Evolutionary conservation across 2,888 invertebrate genomes (phyloP), one percentile per base, ranked within the genome.

Genomic region (Cerceris rybyensis): DNA sequence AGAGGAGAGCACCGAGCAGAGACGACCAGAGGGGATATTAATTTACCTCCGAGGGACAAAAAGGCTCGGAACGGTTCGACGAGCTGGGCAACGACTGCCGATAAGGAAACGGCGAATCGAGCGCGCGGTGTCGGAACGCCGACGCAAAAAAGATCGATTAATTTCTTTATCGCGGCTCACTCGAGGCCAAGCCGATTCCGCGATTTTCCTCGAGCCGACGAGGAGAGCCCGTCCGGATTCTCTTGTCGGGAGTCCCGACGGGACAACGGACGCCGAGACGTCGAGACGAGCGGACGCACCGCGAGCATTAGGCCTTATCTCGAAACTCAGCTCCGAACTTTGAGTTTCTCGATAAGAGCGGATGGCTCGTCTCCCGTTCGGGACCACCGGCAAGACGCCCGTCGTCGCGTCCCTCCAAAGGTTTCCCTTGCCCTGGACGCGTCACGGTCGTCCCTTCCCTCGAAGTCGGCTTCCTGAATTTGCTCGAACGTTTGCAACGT

Each of bases 291-390:
- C 17, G 17, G 41, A 28, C 28, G 28, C 11, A 16, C 52, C 70
- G 50, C 28, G 54, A 67, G 49, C 80, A 78, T 80, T 80, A 80
- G 65, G 49, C 54, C 52, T 78, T 79, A 79, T 79, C 79, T 78
- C 66, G 77, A 68, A 57, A 76, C 78, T 68, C 78, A 73, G 70
- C 66, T 41, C 63, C 9, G 46, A 60, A 58, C 79, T 66, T 59
- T 0, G 73, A 78, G 63, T 63, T 63, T 79, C 14, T 60, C 63
- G 79, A 79, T 77, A 79, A 79, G 58, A 9, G 55, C 14, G 13
- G 28, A 6, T 52, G 39, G 16, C 49, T 50, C 49, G 49, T 58
- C 71, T 41, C 42, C 13, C 57, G 28, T 61, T 41, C 64, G 67
- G 13, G 6, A 6, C 55, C 59, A 43, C 68, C 67, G 58, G 65